Evolutionary conservation across 2,888 invertebrate genomes (phyloP), one percentile per base, ranked within the genome.

Genomic region (Meganola albula): DNA sequence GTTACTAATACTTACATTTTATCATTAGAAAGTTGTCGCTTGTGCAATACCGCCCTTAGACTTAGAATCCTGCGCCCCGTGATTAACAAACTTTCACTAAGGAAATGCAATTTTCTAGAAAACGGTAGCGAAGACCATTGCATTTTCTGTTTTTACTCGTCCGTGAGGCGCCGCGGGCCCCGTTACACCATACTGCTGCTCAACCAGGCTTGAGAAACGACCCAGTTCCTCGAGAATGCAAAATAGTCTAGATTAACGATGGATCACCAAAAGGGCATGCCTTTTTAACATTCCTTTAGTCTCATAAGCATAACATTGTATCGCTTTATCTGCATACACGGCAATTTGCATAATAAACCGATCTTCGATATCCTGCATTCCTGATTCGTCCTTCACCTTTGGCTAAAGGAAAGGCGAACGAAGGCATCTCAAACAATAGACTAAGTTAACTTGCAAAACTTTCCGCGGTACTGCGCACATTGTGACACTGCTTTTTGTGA

Each of bases 41-140:
- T 67, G 71, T 70, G 73, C 68, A 71, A 71, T 75, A 70, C 72
- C 61, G 66, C 70, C 74, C 72, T 75, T 69, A 68, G 59, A 61
- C 58, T 62, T 62, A 55, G 67, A 71, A 65, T 74, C 71, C 74
- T 74, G 67, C 69, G 68, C 71, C 77, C 74, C 72, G 57, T 76
- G 65, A 82, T 82, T 79, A 78, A 57, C 48, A 45, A 46, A 75
- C 84, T 85, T 85, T 85, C 84, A 76, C 84, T 59, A 58, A 77
- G 82, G 83, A 84, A 83, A 82, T 63, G 79, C 68, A 78, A 84
- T 83, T 84, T 83, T 80, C 75, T 85, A 84, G 82, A 79, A 84
- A 80, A 85, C 80, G 72, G 80, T 83, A 82, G 82, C 82, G 74
- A 79, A 73, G 71, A 72, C 55, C 63, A 68, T 62, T 63, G 63